phyloP scores from a whole-genome alignment of 2,797 vertebrate genomes.

The Aulostomus chinensis region DNA sequence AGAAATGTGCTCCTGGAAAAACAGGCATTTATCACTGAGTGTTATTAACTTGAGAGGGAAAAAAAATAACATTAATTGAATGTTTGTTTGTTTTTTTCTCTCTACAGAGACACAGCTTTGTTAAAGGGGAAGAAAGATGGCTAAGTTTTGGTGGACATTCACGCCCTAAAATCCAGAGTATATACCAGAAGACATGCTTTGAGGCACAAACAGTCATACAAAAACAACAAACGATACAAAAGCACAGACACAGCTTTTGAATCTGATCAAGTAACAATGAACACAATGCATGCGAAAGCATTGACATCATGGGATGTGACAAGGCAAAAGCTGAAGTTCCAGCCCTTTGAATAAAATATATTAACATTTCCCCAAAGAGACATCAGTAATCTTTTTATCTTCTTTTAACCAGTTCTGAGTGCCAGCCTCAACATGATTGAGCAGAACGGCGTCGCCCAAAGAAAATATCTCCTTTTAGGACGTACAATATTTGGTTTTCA shows the following conservation, averaged over 20 bases:
- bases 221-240: constrained; percentile 47
- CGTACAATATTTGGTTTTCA: constrained; percentile 54
- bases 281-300: constrained; percentile 63
- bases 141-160: constrained; percentile 67
- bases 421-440: constrained; percentile 43
- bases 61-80: constrained; percentile 36
- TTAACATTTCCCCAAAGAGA: constrained; percentile 53
- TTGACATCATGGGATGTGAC: constrained; percentile 70
- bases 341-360: constrained; percentile 73
- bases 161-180: constrained; percentile 66
- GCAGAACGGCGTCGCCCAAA: constrained; percentile 11
- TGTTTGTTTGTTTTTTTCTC: too few species aligned
- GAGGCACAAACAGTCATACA: constrained; percentile 70
- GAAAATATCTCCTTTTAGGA: constrained; percentile 9
- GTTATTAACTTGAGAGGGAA: constrained; percentile 18
- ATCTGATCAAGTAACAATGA: constrained; percentile 43
- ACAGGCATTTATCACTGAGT: constrained; percentile 27
- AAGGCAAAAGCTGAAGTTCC: constrained; percentile 74
- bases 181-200: constrained; percentile 71
- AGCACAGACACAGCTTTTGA: constrained; percentile 57
- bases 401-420: too few species aligned
- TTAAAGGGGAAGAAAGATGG: constrained; percentile 63
- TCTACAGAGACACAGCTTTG: constrained; percentile 47
- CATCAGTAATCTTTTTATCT: constrained; percentile 49
- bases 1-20: constrained; percentile 29